Percentiles rank a stretch among this genome's conserved stretches.
Evolutionary conservation across 2,888 invertebrate genomes (phyloP).

Genomic region (Microplitis deprimator): DNA sequence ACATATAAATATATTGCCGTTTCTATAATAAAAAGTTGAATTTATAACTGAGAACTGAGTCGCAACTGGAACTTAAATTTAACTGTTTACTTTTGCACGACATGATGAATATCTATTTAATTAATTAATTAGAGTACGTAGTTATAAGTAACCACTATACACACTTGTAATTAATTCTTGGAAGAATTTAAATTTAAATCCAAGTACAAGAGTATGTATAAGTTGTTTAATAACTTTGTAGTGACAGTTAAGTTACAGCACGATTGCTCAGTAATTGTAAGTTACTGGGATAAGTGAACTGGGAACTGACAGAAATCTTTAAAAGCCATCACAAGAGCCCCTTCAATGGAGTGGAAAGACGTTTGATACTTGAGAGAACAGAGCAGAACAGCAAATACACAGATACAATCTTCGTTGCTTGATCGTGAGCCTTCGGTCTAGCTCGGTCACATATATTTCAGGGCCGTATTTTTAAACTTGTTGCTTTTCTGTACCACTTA

Average conservation of each 20-base stretch:
- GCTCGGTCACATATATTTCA: conserved; percentile 15
- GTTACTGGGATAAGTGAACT: background rate
- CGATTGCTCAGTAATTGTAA: conserved; percentile 16
- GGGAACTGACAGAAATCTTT: conserved; percentile 3
- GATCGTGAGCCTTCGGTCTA: background rate
- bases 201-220: too few relatives aligned
- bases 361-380: background rate
- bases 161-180: too few relatives aligned
- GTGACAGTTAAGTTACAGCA: conserved; percentile 36
- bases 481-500: background rate
- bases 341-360: conserved; percentile 1
- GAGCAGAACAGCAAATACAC: background rate
- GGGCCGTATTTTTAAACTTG: conserved; percentile 21
- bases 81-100: too few relatives aligned
- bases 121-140: background rate
- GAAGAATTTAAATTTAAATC: too few relatives aligned
- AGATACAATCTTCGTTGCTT: background rate
- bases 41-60: too few relatives aligned
- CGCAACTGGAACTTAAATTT: too few relatives aligned
- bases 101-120: too few relatives aligned
- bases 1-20: background rate
- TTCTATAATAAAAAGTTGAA: too few relatives aligned
- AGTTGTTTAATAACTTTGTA: background rate
- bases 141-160: background rate
- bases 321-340: background rate